Evolutionary conservation across 2,797 vertebrate species (phyloP), one percentile per base, ranked within the genome.

Genomic region (Potorous gilbertii): DNA sequence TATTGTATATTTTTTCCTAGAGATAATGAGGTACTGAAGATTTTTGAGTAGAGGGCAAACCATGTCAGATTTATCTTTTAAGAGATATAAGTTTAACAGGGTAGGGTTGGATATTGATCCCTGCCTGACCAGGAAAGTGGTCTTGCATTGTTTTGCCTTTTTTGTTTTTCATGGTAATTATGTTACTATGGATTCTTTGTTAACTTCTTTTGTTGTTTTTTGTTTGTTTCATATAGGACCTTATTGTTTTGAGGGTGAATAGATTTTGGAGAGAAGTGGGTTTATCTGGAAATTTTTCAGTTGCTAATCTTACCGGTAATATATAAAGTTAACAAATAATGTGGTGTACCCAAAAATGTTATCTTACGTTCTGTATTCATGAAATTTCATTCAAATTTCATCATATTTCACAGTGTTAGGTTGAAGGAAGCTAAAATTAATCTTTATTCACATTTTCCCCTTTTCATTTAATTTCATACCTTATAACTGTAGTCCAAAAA

Each of bases 391-490:
- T 54, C 13, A 18, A 28, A 46, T 90, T 87, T 6, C 52, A 34
- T 97, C 11, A 54, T 92, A 54, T 94, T 55, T 81, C 27, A 4
- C 29, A 3, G 14, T 87, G 18, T 92, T 56, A 1, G 0, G 1
- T 50, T 93, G 93, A 50, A 24, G 92, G 55, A 28, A 93, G 27
- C 29, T 40, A 54, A 54, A 18, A 3, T 93, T 81, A 81, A 24
- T 24, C 74, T 34, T 91, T 59, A 93, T 92, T 56, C 34, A 31
- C 74, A 74, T 81, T 81, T 81, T 46, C 21, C 66, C 74, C 40
- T 87, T 87, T 81, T 81, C n/a, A 91, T 74, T 92, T 92, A 16
- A 81, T 81, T 81, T 81, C 16, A 81, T 81, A 40, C n/a, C 40
- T 10, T 81, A 92, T 66, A 9, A 56, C 59, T 1, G 0, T 50